Evolutionary conservation across 2,888 invertebrate species (phyloP).

Genomic region (Epirrhoe alternata): DNA sequence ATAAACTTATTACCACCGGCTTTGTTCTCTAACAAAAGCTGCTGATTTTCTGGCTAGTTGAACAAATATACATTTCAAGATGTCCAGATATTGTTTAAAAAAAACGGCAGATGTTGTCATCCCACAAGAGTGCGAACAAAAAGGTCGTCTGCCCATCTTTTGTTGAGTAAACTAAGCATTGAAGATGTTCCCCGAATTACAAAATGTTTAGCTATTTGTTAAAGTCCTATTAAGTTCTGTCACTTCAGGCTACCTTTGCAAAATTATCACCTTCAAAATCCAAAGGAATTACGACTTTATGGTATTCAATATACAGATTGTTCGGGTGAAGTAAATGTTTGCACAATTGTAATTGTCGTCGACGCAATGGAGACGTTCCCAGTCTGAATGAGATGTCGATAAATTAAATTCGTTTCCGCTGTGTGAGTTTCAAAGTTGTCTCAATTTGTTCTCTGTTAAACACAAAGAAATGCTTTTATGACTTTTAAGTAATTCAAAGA

Average conservation of each 20-base stretch:
- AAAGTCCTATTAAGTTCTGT: conserved; percentile 82
- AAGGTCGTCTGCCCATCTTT: conserved; percentile 67
- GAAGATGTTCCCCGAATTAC: conserved; percentile 81
- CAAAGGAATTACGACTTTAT: conserved; percentile 49
- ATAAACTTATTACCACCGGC: conserved; percentile 70
- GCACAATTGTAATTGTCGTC: conserved; percentile 73
- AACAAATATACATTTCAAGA: conserved; percentile 80
- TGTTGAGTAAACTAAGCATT: conserved; percentile 79
- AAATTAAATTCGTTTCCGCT: conserved; percentile 84
- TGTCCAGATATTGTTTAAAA: conserved; percentile 65
- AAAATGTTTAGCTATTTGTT: conserved; percentile 84
- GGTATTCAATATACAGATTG: conserved; percentile 38
- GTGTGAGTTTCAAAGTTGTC: conserved; percentile 77
- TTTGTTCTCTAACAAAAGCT: conserved; percentile 66
- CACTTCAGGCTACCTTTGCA: conserved; percentile 68
- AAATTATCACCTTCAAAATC: conserved; percentile 38
- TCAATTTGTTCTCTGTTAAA: conserved; percentile 78
- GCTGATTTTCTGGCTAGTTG: conserved; percentile 83
- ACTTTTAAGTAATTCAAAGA: conserved; percentile 56
- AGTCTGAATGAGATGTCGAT: conserved; percentile 79
- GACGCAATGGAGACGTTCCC: conserved; percentile 71
- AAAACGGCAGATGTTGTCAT: conserved; percentile 81
- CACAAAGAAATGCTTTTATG: conserved; percentile 59
- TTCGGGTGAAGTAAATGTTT: conserved; percentile 42
- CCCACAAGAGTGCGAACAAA: conserved; percentile 68